These are phyloP conservation scores for Sceloporus tristichus DNA, from an alignment of 2,113 vertebrate genomes.

Conservation along the genomic window DNA sequence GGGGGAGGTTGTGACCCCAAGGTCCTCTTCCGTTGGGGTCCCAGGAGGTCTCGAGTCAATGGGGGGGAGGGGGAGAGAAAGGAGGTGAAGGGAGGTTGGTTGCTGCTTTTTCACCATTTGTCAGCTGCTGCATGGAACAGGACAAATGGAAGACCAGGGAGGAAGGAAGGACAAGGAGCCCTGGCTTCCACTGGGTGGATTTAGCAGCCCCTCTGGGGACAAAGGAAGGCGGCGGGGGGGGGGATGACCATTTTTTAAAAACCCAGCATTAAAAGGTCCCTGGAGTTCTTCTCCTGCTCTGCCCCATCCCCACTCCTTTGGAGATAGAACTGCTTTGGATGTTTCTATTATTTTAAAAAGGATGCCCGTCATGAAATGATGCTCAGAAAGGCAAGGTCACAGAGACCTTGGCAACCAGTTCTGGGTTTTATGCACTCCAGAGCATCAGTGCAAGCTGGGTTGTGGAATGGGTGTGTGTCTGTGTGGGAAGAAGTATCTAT, in stretches of 20 bases:
- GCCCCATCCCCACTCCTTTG: too few species aligned
- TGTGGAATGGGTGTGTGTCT: background rate
- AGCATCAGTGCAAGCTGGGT: too few species aligned
- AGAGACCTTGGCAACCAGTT: constrained; percentile 51
- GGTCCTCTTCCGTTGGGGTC: constrained; percentile 75
- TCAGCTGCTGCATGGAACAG: constrained; percentile 78
- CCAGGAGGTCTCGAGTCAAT: constrained; percentile 81
- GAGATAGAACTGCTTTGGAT: too few species aligned
- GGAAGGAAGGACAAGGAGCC: constrained; percentile 60
- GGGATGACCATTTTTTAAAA: background rate
- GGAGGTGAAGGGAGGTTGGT: constrained; percentile 27
- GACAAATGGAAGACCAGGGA: constrained; percentile 71
- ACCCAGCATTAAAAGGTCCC: background rate
- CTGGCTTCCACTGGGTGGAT: constrained; percentile 39
- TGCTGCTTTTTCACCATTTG: constrained; percentile 78
- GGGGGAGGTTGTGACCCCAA: constrained; percentile 78
- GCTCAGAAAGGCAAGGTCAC: constrained; percentile 50
- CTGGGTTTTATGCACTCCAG: constrained; percentile 8
- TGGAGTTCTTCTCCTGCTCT: too few species aligned
- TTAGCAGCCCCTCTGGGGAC: constrained; percentile 33
- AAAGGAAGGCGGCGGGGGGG: constrained; percentile 54
- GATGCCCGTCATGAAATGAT: constrained; percentile 49
- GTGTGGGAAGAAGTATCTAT: background rate
- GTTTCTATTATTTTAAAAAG: background rate
- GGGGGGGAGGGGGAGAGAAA: constrained; percentile 70